A percentile compares a stretch with the other conserved stretches of the same genome.
These are phyloP conservation scores for Theretra japonica DNA, from an alignment of 2,888 invertebrate species.

Conservation along the genomic window DNA sequence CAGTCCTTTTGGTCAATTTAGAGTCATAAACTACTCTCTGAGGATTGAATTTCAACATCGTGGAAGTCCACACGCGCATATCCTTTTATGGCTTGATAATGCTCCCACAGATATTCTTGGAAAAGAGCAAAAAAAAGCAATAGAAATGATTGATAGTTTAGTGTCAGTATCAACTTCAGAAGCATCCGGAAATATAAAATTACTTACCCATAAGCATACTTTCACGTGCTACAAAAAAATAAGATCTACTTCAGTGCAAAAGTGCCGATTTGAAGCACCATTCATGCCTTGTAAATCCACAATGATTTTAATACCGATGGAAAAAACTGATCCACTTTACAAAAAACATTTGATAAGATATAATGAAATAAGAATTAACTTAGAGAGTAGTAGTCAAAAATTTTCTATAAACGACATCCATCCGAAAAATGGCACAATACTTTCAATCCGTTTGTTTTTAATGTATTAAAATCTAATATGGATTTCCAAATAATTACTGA, in stretches of 20 bases:
- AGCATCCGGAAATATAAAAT: constrained; percentile 50
- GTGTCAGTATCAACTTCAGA: constrained; percentile 48
- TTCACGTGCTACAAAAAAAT: constrained; percentile 52
- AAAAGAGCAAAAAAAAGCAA: constrained; percentile 36
- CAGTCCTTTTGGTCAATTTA: constrained; percentile 54
- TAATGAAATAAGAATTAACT: too few species aligned
- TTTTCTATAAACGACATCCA: constrained; percentile 52
- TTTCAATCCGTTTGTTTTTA: constrained; percentile 62
- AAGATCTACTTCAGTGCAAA: too few species aligned
- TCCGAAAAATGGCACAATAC: constrained; percentile 61
- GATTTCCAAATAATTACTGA: constrained; percentile 63
- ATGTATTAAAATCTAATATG: constrained; percentile 55
- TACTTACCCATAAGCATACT: constrained; percentile 51
- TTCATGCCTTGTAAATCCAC: neutral
- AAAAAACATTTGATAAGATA: too few species aligned
- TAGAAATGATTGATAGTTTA: constrained; percentile 47
- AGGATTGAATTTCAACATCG: constrained; percentile 59
- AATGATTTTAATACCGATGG: too few species aligned
- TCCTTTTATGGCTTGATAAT: constrained; percentile 58
- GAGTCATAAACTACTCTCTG: constrained; percentile 52
- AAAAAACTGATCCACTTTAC: too few species aligned
- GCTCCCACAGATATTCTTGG: constrained; percentile 44
- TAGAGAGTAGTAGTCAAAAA: too few species aligned
- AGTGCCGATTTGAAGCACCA: constrained; percentile 34
- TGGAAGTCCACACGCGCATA: constrained; percentile 57